Conservation (phyloP, 2,113 vertebrate species). For the Origma solitaria region DNA sequence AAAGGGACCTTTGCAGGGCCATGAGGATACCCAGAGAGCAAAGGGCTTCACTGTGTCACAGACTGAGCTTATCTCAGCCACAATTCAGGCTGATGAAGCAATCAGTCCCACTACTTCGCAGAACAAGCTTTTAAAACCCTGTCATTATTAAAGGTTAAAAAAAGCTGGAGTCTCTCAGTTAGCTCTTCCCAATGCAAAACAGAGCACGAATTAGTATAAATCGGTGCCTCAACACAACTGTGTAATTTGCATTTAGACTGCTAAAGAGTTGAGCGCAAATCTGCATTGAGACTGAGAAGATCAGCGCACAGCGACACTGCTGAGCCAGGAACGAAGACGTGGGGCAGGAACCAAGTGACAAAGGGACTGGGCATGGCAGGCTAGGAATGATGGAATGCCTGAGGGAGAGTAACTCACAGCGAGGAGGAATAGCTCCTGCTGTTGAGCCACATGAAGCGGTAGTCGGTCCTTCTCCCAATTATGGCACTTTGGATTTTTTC, state of each 20-base stretch:
- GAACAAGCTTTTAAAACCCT: neutral
- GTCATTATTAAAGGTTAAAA: neutral
- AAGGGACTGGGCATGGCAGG: neutral
- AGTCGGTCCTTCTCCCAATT: neutral
- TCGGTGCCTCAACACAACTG: fast-evolving
- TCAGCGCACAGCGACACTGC: fast-evolving
- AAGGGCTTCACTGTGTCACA: neutral
- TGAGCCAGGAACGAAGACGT: neutral
- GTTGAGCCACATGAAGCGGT: neutral
- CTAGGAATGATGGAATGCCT: neutral
- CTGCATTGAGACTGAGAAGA: neutral
- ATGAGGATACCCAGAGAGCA: neutral
- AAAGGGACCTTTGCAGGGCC: neutral
- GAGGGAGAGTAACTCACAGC: neutral
- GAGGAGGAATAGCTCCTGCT: neutral
- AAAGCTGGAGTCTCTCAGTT: neutral
- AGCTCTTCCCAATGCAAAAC: neutral
- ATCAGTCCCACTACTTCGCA: neutral
- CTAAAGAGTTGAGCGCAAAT: neutral
- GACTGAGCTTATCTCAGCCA: neutral
- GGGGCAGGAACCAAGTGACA: neutral
- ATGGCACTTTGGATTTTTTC: neutral
- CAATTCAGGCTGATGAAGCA: neutral
- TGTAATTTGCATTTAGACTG: neutral
- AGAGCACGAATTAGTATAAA: neutral